Base-by-base conservation (phyloP, 1,140 invertebrate species). In the Ceratosolen fusciceps region DNA sequence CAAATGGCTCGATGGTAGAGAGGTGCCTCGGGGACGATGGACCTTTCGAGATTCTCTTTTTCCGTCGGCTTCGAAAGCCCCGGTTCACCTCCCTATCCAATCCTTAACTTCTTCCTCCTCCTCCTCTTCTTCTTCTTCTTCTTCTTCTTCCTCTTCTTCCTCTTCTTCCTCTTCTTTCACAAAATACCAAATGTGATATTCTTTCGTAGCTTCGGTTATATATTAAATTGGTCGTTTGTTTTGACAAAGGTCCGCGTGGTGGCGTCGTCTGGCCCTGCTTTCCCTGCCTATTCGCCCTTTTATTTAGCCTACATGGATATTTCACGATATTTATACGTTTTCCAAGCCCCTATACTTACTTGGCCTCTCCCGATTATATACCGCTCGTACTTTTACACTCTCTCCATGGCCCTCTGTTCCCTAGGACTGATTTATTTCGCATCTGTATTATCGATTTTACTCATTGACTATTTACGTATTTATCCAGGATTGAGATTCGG, bases 21-120 rank as follows among this genome's bases (percentile, higher is more conserved):
- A 12, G 31, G 21, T n/a, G n/a, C n/a, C n/a, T n/a, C n/a, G 71
- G 29, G 71, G 31, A 74, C 72, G 56, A 60, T 74, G 37, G 54
- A 74, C 72, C 47, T 74, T 62, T 62, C 72, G 72, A 74, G 49
- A 73, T 52, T 3, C 47, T 67, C 9, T 39, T n/a, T n/a, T 19
- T 24, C n/a, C n/a, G n/a, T n/a, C n/a, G n/a, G n/a, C n/a, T n/a
- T n/a, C n/a, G n/a, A n/a, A n/a, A 3, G 24, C 58, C 29, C 24
- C 58, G 58, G 31, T 24, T 26, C 8, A 29, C 8, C 58, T 29
- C 58, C 58, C 24, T 62, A 26, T 7, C 58, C 7, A 8, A 7
- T 24, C 7, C n/a, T 26, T 7, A 3, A 29, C n/a, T 62, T 7
- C 16, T 31, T 29, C 29, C 31, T 29, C 31, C 24, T 26, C 7